A percentile compares a stretch with the other conserved stretches of the same genome.
Evolutionary conservation across 2,797 vertebrate genomes (phyloP).

Genomic region (Pipistrellus pipistrellus): DNA sequence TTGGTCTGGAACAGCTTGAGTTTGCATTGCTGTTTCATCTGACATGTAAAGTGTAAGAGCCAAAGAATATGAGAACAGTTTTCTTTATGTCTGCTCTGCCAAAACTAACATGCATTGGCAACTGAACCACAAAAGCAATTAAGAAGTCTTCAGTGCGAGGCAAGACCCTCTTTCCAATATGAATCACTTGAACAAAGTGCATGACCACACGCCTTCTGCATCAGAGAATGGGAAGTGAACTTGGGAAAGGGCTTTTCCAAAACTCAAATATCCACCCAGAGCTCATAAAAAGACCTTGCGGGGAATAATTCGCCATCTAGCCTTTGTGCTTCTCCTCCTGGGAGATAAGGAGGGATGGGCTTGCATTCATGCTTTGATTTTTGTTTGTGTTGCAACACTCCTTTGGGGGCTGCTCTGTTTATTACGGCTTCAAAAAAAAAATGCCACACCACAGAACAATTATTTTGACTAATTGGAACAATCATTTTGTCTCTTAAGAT

Average conservation of each 20-base stretch:
- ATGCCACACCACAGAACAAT: neutral
- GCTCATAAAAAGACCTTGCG: neutral
- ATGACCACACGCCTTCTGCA: neutral
- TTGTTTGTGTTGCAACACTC: neutral
- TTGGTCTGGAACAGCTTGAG: slow-evolving; percentile 56
- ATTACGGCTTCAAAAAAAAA: neutral
- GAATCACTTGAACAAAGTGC: neutral
- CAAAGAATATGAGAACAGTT: slow-evolving; percentile 70
- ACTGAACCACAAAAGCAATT: neutral
- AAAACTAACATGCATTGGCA: slow-evolving; percentile 56
- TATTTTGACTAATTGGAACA: neutral
- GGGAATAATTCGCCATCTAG: neutral
- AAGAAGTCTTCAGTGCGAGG: neutral
- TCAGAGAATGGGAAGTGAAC: neutral
- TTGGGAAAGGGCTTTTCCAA: slow-evolving; percentile 1
- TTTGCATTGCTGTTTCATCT: slow-evolving; percentile 67
- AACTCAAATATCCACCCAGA: neutral
- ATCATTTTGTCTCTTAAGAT: slow-evolving; percentile 27
- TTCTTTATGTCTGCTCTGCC: slow-evolving; percentile 58
- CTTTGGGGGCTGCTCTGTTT: neutral
- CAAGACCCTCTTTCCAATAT: neutral
- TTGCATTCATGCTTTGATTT: neutral
- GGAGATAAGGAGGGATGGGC: neutral
- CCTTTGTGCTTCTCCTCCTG: neutral
- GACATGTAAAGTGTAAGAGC: slow-evolving; percentile 59